Percentiles rank a stretch among this genome's conserved stretches.
Evolutionary conservation across 2,888 invertebrate genomes (phyloP).

Genomic region (Ennomos quercinarius): DNA sequence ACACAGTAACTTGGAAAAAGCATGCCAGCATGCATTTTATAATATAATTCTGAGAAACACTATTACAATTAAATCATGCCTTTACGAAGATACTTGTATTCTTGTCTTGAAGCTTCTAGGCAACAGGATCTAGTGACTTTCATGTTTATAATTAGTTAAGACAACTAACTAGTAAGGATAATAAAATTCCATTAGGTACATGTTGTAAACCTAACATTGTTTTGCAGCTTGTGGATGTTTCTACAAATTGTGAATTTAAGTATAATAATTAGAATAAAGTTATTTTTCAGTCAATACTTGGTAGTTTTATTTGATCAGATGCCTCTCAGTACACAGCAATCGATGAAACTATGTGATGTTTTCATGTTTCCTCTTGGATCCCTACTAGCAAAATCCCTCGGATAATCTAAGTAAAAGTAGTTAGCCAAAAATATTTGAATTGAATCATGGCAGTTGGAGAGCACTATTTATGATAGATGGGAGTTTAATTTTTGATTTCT

Average conservation of each 20-base stretch:
- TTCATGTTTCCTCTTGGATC: no score
- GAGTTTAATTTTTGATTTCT: no score
- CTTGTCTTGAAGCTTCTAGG: constrained; percentile 56
- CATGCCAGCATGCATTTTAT: background rate
- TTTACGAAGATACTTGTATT: constrained; percentile 10
- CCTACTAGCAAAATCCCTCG: no score
- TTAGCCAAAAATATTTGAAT: no score
- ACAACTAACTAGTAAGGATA: constrained; percentile 63
- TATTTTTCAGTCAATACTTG: constrained; percentile 77
- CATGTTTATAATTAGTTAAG: constrained; percentile 71
- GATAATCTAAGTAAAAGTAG: no score
- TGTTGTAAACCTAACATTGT: constrained; percentile 59
- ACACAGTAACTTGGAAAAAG: constrained; percentile 15
- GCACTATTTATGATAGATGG: no score
- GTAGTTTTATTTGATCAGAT: constrained; percentile 63
- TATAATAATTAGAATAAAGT: constrained; percentile 82
- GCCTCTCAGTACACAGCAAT: no score
- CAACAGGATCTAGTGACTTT: constrained; percentile 66
- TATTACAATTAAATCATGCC: constrained; percentile 2
- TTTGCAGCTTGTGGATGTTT: constrained; percentile 71
- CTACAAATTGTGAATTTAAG: constrained; percentile 78
- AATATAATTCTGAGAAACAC: background rate
- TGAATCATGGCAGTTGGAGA: no score
- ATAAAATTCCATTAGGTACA: constrained; percentile 73
- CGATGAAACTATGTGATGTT: no score